Evolutionary conservation across 2,113 vertebrate genomes (phyloP).

Genomic region (Hippocampus comes): DNA sequence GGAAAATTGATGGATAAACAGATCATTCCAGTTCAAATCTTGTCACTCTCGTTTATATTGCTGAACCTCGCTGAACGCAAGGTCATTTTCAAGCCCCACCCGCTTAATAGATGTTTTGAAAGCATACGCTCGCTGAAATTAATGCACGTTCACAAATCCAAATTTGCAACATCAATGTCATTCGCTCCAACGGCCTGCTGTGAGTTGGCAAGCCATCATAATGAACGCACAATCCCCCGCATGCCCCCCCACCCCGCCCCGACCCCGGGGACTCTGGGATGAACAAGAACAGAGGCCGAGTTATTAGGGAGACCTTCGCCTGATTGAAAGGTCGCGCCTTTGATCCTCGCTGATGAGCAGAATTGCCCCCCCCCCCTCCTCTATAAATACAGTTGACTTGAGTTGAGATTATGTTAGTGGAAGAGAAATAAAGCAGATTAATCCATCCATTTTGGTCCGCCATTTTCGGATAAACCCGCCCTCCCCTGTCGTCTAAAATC

Average conservation of each 20-base stretch:
- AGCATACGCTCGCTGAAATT: neutral
- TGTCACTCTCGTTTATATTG: neutral
- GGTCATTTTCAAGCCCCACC: neutral
- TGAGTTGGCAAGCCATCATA: neutral
- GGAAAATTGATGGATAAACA: neutral
- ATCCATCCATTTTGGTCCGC: no score
- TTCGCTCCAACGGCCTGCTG: neutral
- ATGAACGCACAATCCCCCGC: slow-evolving; percentile 12
- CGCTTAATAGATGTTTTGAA: neutral
- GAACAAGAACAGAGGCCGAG: slow-evolving; percentile 15
- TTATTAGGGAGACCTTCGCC: slow-evolving; percentile 43
- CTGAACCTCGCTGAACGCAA: neutral
- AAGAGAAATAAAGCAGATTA: no score
- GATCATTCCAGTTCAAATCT: neutral
- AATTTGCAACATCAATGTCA: slow-evolving; percentile 8
- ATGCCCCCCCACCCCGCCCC: neutral
- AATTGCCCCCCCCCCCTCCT: slow-evolving; percentile 12
- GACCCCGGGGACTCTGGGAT: neutral
- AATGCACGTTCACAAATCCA: neutral
- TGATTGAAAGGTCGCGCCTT: slow-evolving; percentile 55
- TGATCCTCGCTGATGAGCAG: slow-evolving; percentile 49
- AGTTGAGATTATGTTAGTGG: no score
- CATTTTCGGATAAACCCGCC: no score
- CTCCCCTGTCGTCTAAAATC: no score
- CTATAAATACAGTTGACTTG: no score